These are phyloP conservation scores for Trichogramma evanescens DNA, from an alignment of 2,888 invertebrate genomes.

Conservation along the genomic window DNA sequence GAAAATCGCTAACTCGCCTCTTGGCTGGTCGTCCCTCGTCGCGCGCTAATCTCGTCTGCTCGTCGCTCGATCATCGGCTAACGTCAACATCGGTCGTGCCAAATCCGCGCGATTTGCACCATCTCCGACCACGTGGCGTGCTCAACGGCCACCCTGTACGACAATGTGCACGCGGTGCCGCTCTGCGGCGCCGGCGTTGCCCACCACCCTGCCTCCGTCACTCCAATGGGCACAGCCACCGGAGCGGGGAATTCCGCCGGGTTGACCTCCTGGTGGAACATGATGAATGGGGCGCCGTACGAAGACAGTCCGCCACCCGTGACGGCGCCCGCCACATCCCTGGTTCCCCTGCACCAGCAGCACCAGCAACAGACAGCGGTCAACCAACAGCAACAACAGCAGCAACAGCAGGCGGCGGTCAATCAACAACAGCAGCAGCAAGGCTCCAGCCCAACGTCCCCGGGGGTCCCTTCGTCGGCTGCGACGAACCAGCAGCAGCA, in stretches of 20 bases:
- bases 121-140: constrained; percentile 71
- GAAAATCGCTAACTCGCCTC: neutral
- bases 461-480: constrained; percentile 46
- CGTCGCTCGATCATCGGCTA: constrained; percentile 10
- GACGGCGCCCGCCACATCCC: constrained; percentile 44
- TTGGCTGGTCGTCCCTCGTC: neutral
- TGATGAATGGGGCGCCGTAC: constrained; percentile 77
- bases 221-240: constrained; percentile 59
- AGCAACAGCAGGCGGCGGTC: constrained; percentile 42
- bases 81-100: constrained; percentile 25
- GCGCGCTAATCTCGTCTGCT: constrained; percentile 5
- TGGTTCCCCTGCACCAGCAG: constrained; percentile 46
- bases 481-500: constrained; percentile 29
- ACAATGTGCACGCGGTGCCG: constrained; percentile 68
- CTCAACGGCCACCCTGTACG: constrained; percentile 78
- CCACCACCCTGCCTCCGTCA: constrained; percentile 47
- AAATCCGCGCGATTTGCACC: constrained; percentile 53
- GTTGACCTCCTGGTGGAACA: constrained; percentile 75
- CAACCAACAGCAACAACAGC: constrained; percentile 50
- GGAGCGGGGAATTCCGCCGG: constrained; percentile 77
- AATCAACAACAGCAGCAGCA: constrained; percentile 43
- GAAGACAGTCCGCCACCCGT: constrained; percentile 61
- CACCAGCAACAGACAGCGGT: constrained; percentile 45
- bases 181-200: constrained; percentile 53
- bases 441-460: constrained; percentile 51